Percentiles rank a stretch among this genome's conserved stretches.
Evolutionary conservation across 2,113 vertebrate genomes (phyloP).

Genomic region (Cochlearius cochlearius): DNA sequence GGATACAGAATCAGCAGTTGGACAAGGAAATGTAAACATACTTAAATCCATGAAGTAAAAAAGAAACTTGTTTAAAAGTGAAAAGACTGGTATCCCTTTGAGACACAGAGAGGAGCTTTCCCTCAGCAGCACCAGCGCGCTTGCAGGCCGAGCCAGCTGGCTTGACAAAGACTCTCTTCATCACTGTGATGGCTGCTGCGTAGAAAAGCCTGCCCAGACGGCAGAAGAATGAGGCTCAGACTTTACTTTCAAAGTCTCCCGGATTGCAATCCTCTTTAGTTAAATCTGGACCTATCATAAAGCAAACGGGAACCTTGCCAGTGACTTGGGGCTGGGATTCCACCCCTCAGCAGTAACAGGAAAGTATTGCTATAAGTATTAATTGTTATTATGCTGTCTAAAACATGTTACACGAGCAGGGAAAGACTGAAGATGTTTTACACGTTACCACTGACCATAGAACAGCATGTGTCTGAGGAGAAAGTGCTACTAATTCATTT

Average conservation of each 20-base stretch:
- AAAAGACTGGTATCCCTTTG: background rate
- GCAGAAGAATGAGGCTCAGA: background rate
- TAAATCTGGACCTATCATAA: background rate
- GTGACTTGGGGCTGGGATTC: background rate
- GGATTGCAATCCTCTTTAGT: background rate
- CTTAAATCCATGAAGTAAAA: background rate
- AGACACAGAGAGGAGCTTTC: background rate
- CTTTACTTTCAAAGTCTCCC: background rate
- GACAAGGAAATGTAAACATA: slow-evolving; percentile 12
- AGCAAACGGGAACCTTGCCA: background rate
- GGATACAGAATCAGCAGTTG: background rate
- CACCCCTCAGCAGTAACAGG: background rate
- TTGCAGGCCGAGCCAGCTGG: background rate
- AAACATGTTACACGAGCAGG: background rate
- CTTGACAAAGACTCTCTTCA: background rate
- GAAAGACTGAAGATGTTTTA: background rate
- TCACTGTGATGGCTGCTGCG: background rate
- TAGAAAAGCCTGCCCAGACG: background rate
- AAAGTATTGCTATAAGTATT: background rate
- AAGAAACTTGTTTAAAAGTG: background rate
- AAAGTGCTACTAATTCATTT: background rate
- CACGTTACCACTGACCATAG: background rate
- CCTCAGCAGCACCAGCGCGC: background rate
- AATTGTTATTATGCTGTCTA: background rate
- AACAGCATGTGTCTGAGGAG: background rate